These are phyloP conservation scores for Zhuqinia jingwanae DNA, from an alignment of 2,888 invertebrate genomes.

Conservation along the genomic window DNA sequence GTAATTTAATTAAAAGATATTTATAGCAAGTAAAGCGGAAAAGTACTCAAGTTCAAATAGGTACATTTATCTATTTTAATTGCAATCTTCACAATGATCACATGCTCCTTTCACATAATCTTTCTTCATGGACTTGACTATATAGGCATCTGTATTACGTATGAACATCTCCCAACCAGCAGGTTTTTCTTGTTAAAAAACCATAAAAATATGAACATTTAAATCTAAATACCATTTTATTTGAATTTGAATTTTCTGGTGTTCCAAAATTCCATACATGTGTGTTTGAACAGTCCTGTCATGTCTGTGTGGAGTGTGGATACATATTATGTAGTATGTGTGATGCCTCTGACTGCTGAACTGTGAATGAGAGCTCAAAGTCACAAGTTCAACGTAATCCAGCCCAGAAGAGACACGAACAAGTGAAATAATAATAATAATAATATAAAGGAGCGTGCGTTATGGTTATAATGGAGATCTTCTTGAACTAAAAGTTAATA, in stretches of 20 bases:
- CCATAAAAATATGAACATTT: too few relatives aligned
- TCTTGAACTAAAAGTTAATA: background rate
- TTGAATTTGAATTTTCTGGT: too few relatives aligned
- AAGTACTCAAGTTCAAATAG: constrained; percentile 32
- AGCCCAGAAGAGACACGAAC: too few relatives aligned
- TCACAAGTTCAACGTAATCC: constrained; percentile 49
- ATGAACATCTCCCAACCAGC: too few relatives aligned
- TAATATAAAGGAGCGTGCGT: background rate
- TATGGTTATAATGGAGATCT: background rate
- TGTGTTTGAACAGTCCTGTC: too few relatives aligned
- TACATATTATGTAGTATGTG: too few relatives aligned
- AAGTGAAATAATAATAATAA: constrained; percentile 1
- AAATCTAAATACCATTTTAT: too few relatives aligned
- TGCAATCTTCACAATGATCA: background rate
- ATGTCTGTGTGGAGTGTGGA: too few relatives aligned
- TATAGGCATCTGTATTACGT: too few relatives aligned
- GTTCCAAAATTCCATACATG: too few relatives aligned
- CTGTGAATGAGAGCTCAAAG: constrained; percentile 13
- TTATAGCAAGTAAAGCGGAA: background rate
- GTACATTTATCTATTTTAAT: background rate
- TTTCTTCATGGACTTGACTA: too few relatives aligned
- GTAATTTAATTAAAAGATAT: background rate
- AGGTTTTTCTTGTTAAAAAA: too few relatives aligned
- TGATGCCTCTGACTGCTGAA: background rate
- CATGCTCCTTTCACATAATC: background rate